Percentiles rank a stretch among this genome's conserved stretches.
Evolutionary conservation across 2,888 invertebrate species (phyloP).

Genomic region (Microchrysa polita): DNA sequence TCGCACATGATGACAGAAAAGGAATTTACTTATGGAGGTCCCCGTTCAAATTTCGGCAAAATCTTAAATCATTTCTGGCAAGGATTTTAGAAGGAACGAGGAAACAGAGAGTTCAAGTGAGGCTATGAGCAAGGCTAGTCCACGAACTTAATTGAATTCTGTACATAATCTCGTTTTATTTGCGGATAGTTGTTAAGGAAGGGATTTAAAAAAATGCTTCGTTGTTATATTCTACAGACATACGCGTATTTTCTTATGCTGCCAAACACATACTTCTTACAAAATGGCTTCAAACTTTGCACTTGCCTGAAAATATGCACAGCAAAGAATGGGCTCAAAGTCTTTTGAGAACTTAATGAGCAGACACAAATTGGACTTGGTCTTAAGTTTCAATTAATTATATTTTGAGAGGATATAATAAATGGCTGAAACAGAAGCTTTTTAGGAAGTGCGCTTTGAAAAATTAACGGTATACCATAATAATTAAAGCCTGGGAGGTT

Average conservation of each 20-base stretch:
- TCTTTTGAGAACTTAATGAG: background rate
- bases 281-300: background rate
- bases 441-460: background rate
- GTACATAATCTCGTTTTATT: constrained; percentile 46
- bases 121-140: background rate
- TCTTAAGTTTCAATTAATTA: background rate
- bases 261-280: constrained; percentile 19
- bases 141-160: constrained; percentile 47
- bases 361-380: background rate
- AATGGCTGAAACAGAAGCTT: background rate
- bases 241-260: background rate
- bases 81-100: background rate
- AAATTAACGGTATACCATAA: background rate
- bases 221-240: too few species aligned
- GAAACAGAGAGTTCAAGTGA: background rate
- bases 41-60: background rate
- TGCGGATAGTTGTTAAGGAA: constrained; percentile 43
- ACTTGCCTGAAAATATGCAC: background rate
- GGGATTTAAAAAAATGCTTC: constrained; percentile 41
- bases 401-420: background rate
- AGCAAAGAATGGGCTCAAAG: background rate
- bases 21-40: background rate
- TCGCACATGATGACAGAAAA: constrained; percentile 10
- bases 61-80: constrained; percentile 2
- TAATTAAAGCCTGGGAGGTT: too few species aligned